phyloP scores from a whole-genome alignment of 2,113 vertebrate genomes.

The Neogobius melanostomus region DNA sequence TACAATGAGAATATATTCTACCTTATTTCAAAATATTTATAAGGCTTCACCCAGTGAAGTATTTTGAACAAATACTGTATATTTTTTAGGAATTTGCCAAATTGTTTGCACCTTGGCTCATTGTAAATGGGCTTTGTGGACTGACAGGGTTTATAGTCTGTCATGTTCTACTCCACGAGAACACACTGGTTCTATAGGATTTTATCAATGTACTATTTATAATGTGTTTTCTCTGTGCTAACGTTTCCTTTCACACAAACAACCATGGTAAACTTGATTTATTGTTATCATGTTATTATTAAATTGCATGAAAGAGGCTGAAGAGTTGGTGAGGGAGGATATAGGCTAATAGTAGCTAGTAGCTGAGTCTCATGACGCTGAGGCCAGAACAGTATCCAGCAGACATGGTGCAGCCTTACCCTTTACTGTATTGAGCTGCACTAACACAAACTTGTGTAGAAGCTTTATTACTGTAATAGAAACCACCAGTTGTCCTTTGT shows the following conservation, averaged over 20 bases:
- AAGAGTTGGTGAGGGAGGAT: too few relatives aligned
- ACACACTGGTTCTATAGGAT: not conserved
- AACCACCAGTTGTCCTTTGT: not conserved
- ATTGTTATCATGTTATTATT: too few relatives aligned
- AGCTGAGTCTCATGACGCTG: too few relatives aligned
- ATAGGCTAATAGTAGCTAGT: too few relatives aligned
- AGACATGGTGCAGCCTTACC: not conserved
- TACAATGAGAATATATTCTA: not conserved
- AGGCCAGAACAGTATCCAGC: too few relatives aligned
- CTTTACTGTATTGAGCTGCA: not conserved
- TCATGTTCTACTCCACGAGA: not conserved
- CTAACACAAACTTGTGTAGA: too few relatives aligned
- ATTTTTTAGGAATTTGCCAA: not conserved
- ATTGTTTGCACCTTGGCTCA: conserved; percentile 2
- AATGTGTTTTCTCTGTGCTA: not conserved
- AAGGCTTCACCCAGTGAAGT: not conserved
- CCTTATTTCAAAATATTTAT: not conserved
- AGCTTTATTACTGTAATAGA: not conserved
- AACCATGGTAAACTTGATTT: not conserved
- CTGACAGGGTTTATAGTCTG: not conserved
- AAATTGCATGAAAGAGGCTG: too few relatives aligned
- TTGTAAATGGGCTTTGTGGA: not conserved
- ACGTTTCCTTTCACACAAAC: not conserved
- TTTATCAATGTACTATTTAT: not conserved
- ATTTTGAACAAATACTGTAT: not conserved